Conservation (phyloP, 2,113 vertebrate species). For the Leucosticte australis region DNA sequence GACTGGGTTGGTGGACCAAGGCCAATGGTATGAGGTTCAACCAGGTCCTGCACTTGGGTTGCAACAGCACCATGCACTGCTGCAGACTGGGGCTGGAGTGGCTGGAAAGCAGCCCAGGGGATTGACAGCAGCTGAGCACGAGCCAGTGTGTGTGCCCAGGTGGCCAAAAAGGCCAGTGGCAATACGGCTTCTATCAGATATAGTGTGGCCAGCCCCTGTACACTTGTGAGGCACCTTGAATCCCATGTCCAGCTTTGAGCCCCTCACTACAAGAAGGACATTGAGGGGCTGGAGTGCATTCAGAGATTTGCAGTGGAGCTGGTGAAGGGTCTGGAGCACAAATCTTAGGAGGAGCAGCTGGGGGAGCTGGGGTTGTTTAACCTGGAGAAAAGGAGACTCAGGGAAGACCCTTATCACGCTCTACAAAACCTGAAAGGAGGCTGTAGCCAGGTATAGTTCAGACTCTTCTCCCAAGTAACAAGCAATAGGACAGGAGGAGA, state of each 20-base stretch:
- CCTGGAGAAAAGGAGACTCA: not conserved
- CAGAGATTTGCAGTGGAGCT: not conserved
- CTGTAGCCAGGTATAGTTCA: not conserved
- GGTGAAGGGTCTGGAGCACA: not conserved
- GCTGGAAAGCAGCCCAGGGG: not conserved
- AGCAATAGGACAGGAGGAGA: not conserved
- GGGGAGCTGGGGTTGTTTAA: not conserved
- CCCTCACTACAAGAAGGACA: not conserved
- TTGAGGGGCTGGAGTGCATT: not conserved
- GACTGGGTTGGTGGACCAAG: not conserved
- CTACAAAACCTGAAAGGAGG: not conserved
- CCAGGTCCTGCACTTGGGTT: not conserved
- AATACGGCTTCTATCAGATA: too few species aligned
- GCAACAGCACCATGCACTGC: rapidly evolving
- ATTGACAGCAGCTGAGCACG: not conserved
- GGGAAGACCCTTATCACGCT: rapidly evolving
- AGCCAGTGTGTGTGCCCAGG: not conserved
- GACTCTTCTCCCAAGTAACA: not conserved
- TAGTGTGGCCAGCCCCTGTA: not conserved
- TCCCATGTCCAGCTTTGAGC: not conserved
- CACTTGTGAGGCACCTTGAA: not conserved
- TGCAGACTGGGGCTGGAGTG: not conserved
- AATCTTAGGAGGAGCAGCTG: not conserved
- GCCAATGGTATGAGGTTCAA: not conserved
- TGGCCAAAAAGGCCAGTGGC: not conserved